Evolutionary conservation across 2,888 invertebrate species (phyloP), one percentile per base, ranked within the genome.

Genomic region (Acleris cristana): DNA sequence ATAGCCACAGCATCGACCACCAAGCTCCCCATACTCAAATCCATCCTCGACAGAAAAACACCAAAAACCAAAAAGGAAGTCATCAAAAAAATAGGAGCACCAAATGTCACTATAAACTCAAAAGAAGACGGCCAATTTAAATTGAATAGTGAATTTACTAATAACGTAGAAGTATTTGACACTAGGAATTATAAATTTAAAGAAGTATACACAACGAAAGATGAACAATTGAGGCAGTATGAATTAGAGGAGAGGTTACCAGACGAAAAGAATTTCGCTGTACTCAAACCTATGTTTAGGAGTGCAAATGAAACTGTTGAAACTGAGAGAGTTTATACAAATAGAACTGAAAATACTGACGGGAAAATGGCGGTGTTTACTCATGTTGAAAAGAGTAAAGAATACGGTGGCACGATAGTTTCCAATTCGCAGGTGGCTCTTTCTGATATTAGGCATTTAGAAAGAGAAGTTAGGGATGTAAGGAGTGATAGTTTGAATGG

Each of bases 361-460:
- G 91, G 90, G 0, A 90, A 90, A 60, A 74, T 91, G 74, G 88
- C 88, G 19, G 83, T 89, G 2, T 90, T 80, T 69, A 89, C 88
- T 0, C 87, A 90, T 21, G 74, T 90, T 0, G 90, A 89, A 59
- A 89, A 86, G 51, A 72, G 57, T 30, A 85, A 84, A 49, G 83
- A 82, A 0, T 83, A 80, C 49, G 73, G 30, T 1, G 79, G 74
- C 0, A 70, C 81, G 0, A 77, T 82, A 14, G 79, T 81, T 7
- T 72, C 77, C 0, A 80, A 73, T 34, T 64, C 64, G 3, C 69
- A 74, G 19, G 80, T 80, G 2, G 64, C 74, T 5, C 62, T 88
- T 2, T 76, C 72, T 26, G 89, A 89, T 68, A 79, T 89, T 1
- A 79, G 85, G 48, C 80, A 80, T 67, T 52, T 88, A 4, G 89